Conservation (phyloP, 2,888 invertebrate genomes). For the Tetragonisca angustula region DNA sequence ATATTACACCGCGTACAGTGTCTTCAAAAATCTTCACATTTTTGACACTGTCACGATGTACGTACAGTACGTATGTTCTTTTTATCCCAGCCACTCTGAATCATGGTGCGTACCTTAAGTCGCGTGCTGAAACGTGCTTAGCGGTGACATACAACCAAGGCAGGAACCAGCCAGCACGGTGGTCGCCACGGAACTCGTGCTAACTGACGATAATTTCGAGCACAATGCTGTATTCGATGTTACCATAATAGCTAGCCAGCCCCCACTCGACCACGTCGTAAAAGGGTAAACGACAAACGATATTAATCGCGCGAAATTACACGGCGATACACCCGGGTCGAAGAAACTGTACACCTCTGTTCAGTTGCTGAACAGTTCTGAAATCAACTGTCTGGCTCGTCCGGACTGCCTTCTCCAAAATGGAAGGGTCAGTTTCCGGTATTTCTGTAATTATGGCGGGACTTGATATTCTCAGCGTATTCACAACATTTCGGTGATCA, state of each 20-base stretch:
- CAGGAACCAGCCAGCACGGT: slow-evolving; percentile 67
- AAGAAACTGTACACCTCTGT: not conserved
- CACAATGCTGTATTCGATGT: slow-evolving; percentile 75
- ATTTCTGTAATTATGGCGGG: no score
- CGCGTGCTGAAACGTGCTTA: slow-evolving; percentile 11
- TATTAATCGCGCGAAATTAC: slow-evolving; percentile 33
- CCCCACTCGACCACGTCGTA: slow-evolving; percentile 69
- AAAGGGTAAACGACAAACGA: slow-evolving; percentile 62
- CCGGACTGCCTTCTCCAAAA: not conserved
- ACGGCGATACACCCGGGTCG: not conserved
- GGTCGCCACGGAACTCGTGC: slow-evolving; percentile 69
- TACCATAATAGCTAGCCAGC: slow-evolving; percentile 77
- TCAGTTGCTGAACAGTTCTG: no score
- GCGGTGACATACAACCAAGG: slow-evolving; percentile 28
- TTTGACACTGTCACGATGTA: no score
- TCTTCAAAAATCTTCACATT: no score
- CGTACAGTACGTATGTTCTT: not conserved
- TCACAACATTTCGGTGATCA: no score
- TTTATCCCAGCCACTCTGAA: not conserved
- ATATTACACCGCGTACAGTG: no score
- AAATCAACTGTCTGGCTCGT: no score
- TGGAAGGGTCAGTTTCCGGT: rapidly evolving
- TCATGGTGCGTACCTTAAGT: slow-evolving; percentile 35
- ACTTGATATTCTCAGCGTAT: not conserved
- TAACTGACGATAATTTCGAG: slow-evolving; percentile 66